Conservation (phyloP, 2,797 vertebrate genomes). For the Syndactyla subalaris region DNA sequence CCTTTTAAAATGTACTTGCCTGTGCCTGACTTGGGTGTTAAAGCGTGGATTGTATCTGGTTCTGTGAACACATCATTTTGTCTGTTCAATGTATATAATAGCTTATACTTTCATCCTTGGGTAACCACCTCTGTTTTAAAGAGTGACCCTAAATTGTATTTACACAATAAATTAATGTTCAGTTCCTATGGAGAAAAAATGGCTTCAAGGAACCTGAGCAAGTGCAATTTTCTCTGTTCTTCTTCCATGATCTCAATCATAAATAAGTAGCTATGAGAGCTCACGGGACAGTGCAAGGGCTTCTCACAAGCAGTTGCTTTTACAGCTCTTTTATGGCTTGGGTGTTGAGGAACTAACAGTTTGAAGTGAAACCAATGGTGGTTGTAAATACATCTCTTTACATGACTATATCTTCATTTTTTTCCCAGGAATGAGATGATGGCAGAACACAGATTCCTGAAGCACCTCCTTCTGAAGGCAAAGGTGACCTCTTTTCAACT, state of each 20-base stretch:
- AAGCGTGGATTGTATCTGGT: not conserved
- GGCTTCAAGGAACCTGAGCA: not conserved
- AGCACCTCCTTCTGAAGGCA: not conserved
- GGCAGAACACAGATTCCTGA: not conserved
- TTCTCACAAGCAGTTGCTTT: conserved; percentile 5
- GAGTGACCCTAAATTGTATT: conserved; percentile 30
- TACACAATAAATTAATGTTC: conserved; percentile 26
- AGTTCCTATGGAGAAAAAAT: not conserved
- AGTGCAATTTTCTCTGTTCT: conserved; percentile 16
- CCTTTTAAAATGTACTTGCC: conserved; percentile 3
- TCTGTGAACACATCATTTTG: not conserved
- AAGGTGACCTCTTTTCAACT: conserved; percentile 26
- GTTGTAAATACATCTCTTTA: conserved; percentile 5
- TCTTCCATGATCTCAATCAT: not conserved
- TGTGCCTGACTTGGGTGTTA: not conserved
- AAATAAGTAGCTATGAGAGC: not conserved
- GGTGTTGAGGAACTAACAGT: not conserved
- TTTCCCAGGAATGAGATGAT: not conserved
- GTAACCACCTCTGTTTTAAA: conserved; percentile 16
- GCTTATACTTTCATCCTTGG: not conserved
- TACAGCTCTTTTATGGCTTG: not conserved
- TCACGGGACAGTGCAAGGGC: not conserved
- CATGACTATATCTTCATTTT: not conserved
- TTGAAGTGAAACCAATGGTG: not conserved
- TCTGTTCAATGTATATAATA: not conserved